These are phyloP conservation scores for Mirounga angustirostris DNA, from an alignment of 2,113 vertebrate genomes.

Conservation along the genomic window DNA sequence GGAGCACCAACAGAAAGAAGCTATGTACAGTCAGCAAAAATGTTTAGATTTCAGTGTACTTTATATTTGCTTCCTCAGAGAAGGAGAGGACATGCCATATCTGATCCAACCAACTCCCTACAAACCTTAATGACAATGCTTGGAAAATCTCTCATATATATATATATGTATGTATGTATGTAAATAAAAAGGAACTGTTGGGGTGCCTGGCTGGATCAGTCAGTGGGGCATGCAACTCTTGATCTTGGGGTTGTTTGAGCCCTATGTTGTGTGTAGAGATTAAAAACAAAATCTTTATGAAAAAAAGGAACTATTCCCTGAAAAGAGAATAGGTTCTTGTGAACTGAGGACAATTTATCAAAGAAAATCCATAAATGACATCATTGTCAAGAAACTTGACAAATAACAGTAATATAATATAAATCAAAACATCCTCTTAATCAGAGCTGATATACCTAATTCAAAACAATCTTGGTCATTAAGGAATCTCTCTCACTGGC, in stretches of 20 bases:
- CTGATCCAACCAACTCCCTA: constrained; percentile 67
- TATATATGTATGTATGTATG: no score
- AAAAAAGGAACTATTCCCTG: constrained; percentile 28
- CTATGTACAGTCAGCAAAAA: background rate
- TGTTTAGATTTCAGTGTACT: background rate
- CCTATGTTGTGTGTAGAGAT: background rate
- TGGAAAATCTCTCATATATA: constrained; percentile 78
- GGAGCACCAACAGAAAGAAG: background rate
- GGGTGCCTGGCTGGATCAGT: background rate
- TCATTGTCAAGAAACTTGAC: background rate
- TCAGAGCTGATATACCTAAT: background rate
- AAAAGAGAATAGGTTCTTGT: constrained; percentile 64
- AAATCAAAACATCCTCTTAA: background rate
- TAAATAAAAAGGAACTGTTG: constrained; percentile 64
- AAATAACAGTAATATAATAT: background rate
- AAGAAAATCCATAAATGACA: constrained; percentile 48
- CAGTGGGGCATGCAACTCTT: background rate
- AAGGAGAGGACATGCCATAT: background rate
- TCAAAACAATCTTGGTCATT: background rate
- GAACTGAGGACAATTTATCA: constrained; percentile 11
- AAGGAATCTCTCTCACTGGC: background rate
- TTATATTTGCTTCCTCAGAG: background rate
- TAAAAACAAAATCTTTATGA: background rate
- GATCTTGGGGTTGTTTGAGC: background rate
- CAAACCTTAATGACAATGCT: constrained; percentile 70